Base-by-base conservation (phyloP, 37 sponge, comb jelly and placozoan species). In the Haliclona indistincta region DNA sequence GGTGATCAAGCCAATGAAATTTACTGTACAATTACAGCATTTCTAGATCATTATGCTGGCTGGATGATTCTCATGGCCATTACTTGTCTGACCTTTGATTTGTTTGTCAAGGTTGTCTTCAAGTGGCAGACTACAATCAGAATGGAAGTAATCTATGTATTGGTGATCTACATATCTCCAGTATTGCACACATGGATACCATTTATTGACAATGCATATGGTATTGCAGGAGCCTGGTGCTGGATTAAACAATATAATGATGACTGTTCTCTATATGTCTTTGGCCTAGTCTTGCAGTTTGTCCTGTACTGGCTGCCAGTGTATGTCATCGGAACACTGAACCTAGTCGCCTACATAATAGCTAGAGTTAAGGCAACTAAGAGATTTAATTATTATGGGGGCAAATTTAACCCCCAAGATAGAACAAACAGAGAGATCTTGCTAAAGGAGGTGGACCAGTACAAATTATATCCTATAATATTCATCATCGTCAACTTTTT, bases 151-250 rank as follows among this genome's bases (percentile, higher is more conserved):
- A 51, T 67, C 47, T 89, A 83, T 60, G 25, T 78, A 2, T 1
- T 38, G 3, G 19, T 71, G 4, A 82, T 83, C 2, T 68, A 83
- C 15, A 7, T 83, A 3, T 45, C 79, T 11, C 89, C 84, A 26
- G 7, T 89, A 45, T 43, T 42, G 19, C 74, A 78, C 74, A 79
- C 73, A 42, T 77, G 84, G 74, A 75, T 89, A 47, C 89, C 89
- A 1, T 89, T 89, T 65, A 54, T 89, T 1, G 10, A 73, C 47
- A 43, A 38, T 19, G 29, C 89, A 0, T 89, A 89, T 38, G 89
- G 89, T 4, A 37, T 20, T 36, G 89, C 80, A 0, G 89, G 84
- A 2, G 70, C 80, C 2, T 82, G 80, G 83, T 89, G 89, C 71
- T 89, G 89, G 89, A 89, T 89, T 29, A 68, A 56, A 4, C 43